phyloP scores from a whole-genome alignment of 2,113 vertebrate species.

The Megalops atlanticus region DNA sequence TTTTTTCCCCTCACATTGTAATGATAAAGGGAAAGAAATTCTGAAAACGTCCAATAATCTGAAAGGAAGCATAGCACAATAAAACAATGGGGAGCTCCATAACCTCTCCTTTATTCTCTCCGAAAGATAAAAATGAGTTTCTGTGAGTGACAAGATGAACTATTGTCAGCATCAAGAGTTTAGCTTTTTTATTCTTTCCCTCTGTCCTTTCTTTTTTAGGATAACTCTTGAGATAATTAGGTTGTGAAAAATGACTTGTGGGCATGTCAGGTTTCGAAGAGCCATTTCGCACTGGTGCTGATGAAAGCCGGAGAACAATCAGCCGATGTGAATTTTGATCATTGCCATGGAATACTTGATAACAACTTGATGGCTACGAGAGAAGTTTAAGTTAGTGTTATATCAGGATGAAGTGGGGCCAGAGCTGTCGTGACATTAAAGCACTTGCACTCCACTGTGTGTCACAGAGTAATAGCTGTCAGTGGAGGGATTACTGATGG shows the following conservation, averaged over 20 bases:
- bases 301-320: constrained; percentile 42
- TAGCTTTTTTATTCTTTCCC: constrained; percentile 22
- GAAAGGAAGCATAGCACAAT: neutral
- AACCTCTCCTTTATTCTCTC: neutral
- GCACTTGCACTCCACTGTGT: constrained; percentile 17
- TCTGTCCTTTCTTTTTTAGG: constrained; percentile 34
- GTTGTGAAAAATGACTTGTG: constrained; percentile 26
- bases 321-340: constrained; percentile 28
- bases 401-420: constrained; percentile 37
- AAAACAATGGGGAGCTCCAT: neutral
- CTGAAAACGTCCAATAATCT: neutral
- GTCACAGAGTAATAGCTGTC: constrained; percentile 20
- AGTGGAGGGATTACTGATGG: neutral
- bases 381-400: constrained; percentile 35
- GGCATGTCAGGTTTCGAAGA: constrained; percentile 29
- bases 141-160: neutral
- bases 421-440: constrained; percentile 34
- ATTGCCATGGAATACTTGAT: constrained; percentile 30
- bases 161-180: constrained; percentile 23
- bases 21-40: neutral
- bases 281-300: constrained; percentile 32
- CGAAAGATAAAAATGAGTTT: neutral
- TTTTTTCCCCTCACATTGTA: neutral
- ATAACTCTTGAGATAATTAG: constrained; percentile 41
- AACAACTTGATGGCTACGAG: constrained; percentile 24